phyloP scores from a whole-genome alignment of 2,113 vertebrate species.

The Verasper variegatus region DNA sequence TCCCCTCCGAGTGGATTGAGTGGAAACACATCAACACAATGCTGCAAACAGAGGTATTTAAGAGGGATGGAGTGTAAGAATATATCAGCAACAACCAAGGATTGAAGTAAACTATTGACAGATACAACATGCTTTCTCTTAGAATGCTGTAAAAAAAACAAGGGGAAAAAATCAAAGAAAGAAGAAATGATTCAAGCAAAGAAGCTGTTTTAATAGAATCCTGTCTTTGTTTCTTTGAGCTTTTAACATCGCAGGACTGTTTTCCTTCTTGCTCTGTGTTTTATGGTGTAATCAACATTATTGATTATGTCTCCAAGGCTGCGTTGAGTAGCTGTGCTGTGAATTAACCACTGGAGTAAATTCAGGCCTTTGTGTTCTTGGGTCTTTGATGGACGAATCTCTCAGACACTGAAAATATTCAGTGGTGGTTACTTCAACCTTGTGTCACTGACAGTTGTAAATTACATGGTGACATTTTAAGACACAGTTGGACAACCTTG shows the following conservation, averaged over 20 bases:
- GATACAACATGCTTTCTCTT: background rate
- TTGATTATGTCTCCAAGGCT: conserved; percentile 46
- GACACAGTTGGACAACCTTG: background rate
- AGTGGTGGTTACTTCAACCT: background rate
- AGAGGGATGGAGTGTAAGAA: no score
- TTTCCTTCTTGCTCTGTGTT: conserved; percentile 18
- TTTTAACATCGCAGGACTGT: background rate
- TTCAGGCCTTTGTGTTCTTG: background rate
- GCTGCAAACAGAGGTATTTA: background rate
- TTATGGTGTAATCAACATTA: conserved; percentile 47
- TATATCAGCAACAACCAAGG: no score
- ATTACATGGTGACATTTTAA: background rate
- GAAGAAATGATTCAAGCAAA: background rate
- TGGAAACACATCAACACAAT: conserved; percentile 41
- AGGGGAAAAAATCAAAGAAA: background rate
- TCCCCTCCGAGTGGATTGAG: conserved; percentile 73
- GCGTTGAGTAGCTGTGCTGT: background rate
- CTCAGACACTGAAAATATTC: background rate
- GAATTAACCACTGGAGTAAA: conserved; percentile 8
- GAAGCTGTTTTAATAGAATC: background rate
- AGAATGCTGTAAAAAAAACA: background rate
- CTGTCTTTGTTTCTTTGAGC: conserved; percentile 8
- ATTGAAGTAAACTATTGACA: background rate
- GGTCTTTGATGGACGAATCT: background rate
- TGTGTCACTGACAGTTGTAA: background rate